A percentile compares a stretch with the other conserved stretches of the same genome.
phyloP scores from a whole-genome alignment of 1,140 invertebrate genomes.

The Drosophila ercepeae region DNA sequence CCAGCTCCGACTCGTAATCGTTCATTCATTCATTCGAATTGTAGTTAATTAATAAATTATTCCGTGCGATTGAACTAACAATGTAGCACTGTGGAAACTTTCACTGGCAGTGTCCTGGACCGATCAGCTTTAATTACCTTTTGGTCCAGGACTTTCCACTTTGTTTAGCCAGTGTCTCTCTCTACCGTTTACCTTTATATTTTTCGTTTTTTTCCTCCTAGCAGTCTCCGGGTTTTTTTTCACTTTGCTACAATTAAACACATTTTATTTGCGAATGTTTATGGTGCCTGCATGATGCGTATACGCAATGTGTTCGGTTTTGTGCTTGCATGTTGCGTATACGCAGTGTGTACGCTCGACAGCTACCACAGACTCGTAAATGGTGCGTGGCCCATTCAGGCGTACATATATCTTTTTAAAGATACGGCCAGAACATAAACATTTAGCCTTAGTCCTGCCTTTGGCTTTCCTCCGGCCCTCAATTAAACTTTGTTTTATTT shows the following conservation, averaged over 20 bases:
- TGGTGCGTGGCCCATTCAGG: conserved; percentile 33
- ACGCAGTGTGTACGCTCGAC: conserved; percentile 12
- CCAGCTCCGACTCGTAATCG: conserved; percentile 49
- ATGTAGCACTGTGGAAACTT: conserved; percentile 63
- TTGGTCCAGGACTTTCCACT: conserved; percentile 17
- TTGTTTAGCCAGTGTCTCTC: conserved; percentile 31
- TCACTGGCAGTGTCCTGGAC: conserved; percentile 38
- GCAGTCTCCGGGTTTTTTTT: neutral
- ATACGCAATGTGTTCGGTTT: conserved; percentile 66
- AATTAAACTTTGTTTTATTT: conserved; percentile 73
- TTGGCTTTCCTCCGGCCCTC: conserved; percentile 18
- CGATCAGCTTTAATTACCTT: conserved; percentile 49
- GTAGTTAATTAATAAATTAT: conserved; percentile 83
- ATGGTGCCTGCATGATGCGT: conserved; percentile 68
- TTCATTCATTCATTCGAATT: conserved; percentile 80
- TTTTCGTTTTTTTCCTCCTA: conserved; percentile 11
- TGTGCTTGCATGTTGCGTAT: conserved; percentile 37
- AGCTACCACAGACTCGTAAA: conserved; percentile 51
- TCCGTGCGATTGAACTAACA: conserved; percentile 78
- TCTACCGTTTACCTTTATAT: conserved; percentile 12
- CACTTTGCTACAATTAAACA: conserved; percentile 67
- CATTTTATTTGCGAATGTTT: conserved; percentile 72
- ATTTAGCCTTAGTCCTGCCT: conserved; percentile 17
- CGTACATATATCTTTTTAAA: conserved; percentile 56
- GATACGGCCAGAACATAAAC: conserved; percentile 58